Evolutionary conservation across 1,140 invertebrate species (phyloP), one percentile per base, ranked within the genome.

Genomic region (Orchestia grillus): DNA sequence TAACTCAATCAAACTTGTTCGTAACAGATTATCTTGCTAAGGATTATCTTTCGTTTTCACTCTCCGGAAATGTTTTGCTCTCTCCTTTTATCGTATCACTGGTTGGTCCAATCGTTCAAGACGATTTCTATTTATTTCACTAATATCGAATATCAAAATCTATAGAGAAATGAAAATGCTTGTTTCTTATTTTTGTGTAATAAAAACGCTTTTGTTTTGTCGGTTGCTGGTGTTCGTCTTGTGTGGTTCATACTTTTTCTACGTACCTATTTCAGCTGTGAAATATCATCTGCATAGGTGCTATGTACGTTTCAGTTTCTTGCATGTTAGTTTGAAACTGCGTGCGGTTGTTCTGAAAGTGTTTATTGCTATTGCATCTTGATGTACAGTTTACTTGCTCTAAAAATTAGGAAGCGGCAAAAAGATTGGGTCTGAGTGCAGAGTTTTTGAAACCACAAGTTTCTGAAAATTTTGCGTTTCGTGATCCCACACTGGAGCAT

Each of bases 231-330:
- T 77, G 62, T 77, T 77, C 62, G 28, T 77, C 62, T 77, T 77
- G 62, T 77, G 62, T 77, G 62, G 62, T 77, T 77, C 62, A 77
- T 77, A 77, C 62, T 77, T 77, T 77, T 77, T 77, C 62, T 77
- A 77, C 62, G 62, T 77, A 77, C 28, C 62, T 77, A 23, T 36
- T 77, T 36, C 15, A 77, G 62, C 62, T 19, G 36, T 77, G 62
- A 77, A 36, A 28, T 77, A 28, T 77, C 62, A 36, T 77, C 28
- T 77, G 62, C 11, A 36, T 36, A 77, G 62, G 62, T 77, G 62
- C 62, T 77, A 23, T 77, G 62, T 77, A 77, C 36, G 62, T 77
- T 8, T 77, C 62, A 36, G 3, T 36, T 77, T 36, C 11, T 77
- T 77, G 62, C 28, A 77, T 77, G 11, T 8, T 77, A 77, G 62